Evolutionary conservation across 2,113 vertebrate species (phyloP), one percentile per base, ranked within the genome.

Genomic region (Neotoma lepida): DNA sequence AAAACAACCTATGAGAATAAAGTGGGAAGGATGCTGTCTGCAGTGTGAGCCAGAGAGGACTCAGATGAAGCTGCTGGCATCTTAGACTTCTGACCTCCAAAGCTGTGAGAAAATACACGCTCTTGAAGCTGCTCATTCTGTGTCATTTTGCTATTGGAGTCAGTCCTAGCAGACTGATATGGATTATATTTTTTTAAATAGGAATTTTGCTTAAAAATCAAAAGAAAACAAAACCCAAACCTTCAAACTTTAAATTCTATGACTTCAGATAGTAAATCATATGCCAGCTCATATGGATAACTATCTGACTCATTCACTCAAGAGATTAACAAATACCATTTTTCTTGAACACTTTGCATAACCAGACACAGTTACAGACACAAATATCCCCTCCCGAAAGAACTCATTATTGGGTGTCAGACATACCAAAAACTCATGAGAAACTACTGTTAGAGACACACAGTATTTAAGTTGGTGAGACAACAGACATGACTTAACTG

Each of bases 311-410:
- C 39, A 63, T 30, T 70, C 44, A 70, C 9, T 64, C 4, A 54
- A 51, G 33, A 54, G 35, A 54, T 4, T 91, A 30, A 41, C 54
- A 46, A 78, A n/a, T 41, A 54, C 77, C 78, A n/a, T 56, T 33
- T 87, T 56, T 88, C 73, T 30, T 61, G 51, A 39, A 94, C 86
- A 70, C 7, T 92, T 81, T 90, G 22, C 61, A 87, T 74, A 89
- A 89, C 28, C 20, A 70, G 86, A 33, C 20, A 64, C 18, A 77
- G 80, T 87, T 87, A 82, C 41, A 64, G 30, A 41, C 68, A 82
- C 17, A 89, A 28, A 28, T 18, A 74, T 91, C 35, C 39, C 13
- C n/a, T 9, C 3, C 58, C 7, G 5, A 86, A 86, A n/a, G 24
- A 70, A 76, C 26, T 86, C 56, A 61, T 14, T 49, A 58, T 41